Conservation (phyloP, 2,888 invertebrate genomes). For the Caenorhabditis sp. region DNA sequence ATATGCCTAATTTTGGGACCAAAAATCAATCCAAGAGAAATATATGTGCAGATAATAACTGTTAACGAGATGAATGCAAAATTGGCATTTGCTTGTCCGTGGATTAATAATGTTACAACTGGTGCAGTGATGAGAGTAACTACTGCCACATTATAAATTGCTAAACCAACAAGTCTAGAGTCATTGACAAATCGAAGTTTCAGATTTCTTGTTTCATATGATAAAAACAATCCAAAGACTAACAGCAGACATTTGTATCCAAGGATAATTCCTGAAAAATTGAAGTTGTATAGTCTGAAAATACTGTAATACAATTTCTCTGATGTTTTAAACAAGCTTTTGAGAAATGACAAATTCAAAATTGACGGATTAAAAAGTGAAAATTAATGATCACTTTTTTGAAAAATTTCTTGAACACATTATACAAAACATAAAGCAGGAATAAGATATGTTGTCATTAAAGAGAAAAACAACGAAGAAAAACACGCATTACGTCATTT, state of each 20-base stretch:
- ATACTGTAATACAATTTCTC: too few relatives aligned
- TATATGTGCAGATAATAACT: constrained; percentile 95
- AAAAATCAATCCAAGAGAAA: constrained; percentile 97
- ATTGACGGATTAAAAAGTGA: too few relatives aligned
- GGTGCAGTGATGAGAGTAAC: constrained; percentile 96
- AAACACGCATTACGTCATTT: too few relatives aligned
- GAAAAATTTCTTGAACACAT: too few relatives aligned
- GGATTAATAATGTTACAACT: constrained; percentile 89
- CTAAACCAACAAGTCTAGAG: constrained; percentile 96
- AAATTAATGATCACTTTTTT: too few relatives aligned
- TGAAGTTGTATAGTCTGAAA: too few relatives aligned
- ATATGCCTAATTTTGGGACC: constrained; percentile 93
- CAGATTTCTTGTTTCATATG: constrained; percentile 96
- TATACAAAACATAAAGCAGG: too few relatives aligned
- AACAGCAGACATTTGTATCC: constrained; percentile 95
- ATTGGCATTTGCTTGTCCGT: constrained; percentile 95
- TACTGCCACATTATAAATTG: constrained; percentile 98
- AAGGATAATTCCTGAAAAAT: constrained; percentile 85
- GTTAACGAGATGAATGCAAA: constrained; percentile 92
- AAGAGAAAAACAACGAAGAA: too few relatives aligned
- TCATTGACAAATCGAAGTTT: constrained; percentile 96
- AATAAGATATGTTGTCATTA: too few relatives aligned
- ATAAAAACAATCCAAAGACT: constrained; percentile 94
- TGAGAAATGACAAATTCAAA: too few relatives aligned
- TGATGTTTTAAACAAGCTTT: too few relatives aligned